Evolutionary conservation across 2,113 vertebrate genomes (phyloP).

Genomic region (Rhipidura dahli): DNA sequence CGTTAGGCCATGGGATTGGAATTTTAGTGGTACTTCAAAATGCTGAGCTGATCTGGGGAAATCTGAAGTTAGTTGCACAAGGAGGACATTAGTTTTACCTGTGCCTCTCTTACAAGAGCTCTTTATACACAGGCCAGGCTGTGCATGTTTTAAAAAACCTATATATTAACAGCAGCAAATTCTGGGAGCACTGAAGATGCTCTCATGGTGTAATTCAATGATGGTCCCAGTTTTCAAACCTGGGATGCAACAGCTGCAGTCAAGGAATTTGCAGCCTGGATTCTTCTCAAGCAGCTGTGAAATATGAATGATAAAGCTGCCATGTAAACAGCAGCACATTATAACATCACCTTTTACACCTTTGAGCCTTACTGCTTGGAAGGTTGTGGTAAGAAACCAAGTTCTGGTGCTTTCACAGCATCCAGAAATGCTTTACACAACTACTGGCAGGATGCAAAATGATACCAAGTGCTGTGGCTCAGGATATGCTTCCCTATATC

Average conservation of each 20-base stretch:
- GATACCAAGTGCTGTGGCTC: not conserved
- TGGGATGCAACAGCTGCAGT: not conserved
- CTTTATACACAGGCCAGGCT: not conserved
- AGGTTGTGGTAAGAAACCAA: not conserved
- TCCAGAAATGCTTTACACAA: not conserved
- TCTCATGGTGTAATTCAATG: not conserved
- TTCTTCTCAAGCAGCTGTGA: not conserved
- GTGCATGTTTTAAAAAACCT: not conserved
- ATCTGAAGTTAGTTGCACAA: not conserved
- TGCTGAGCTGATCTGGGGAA: not conserved
- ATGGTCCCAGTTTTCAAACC: not conserved
- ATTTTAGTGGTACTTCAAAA: not conserved
- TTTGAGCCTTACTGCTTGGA: not conserved
- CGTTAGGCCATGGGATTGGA: not conserved
- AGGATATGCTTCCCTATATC: not conserved
- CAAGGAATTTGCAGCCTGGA: not conserved
- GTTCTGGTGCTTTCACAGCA: not conserved
- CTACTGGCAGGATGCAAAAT: not conserved
- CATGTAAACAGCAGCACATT: rapidly evolving
- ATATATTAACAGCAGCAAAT: not conserved
- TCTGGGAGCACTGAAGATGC: not conserved
- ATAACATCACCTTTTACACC: not conserved
- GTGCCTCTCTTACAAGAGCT: not conserved
- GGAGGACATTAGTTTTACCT: not conserved
- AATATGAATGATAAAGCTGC: not conserved